Evolutionary conservation across 2,888 invertebrate species (phyloP).

Genomic region (Stenodema calcarata): DNA sequence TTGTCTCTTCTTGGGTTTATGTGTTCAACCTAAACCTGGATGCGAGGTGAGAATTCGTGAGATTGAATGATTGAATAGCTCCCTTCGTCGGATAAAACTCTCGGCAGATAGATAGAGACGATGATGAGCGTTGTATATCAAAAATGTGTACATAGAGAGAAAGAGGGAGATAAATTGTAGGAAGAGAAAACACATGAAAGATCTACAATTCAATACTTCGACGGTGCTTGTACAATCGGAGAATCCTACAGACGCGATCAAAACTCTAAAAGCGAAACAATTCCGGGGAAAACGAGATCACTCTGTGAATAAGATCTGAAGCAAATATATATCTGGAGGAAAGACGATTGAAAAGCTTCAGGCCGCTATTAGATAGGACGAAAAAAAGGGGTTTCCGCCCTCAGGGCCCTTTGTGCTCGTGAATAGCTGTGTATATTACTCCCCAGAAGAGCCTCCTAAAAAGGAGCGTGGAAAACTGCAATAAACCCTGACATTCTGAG

Average conservation of each 20-base stretch:
- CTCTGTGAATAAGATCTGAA: background rate
- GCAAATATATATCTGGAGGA: background rate
- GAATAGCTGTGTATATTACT: conserved; percentile 20
- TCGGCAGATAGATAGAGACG: too few species aligned
- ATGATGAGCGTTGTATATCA: too few species aligned
- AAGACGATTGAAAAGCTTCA: background rate
- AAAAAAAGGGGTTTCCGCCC: background rate
- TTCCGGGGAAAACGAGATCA: background rate
- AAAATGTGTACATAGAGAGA: too few species aligned
- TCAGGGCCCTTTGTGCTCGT: background rate
- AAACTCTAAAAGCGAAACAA: background rate
- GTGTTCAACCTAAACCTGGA: too few species aligned
- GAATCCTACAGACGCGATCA: background rate
- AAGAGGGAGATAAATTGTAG: background rate
- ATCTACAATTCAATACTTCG: background rate
- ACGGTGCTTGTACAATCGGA: background rate
- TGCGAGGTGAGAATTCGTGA: too few species aligned
- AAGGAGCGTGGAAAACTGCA: conserved; percentile 3
- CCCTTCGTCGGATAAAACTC: too few species aligned
- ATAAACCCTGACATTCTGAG: background rate
- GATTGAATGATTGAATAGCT: too few species aligned
- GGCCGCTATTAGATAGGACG: conserved; percentile 3
- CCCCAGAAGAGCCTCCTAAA: background rate
- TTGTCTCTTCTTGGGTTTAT: too few species aligned
- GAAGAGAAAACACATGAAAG: background rate